phyloP scores from a whole-genome alignment of 2,797 vertebrate species.

The Rhynchotus rufescens region DNA sequence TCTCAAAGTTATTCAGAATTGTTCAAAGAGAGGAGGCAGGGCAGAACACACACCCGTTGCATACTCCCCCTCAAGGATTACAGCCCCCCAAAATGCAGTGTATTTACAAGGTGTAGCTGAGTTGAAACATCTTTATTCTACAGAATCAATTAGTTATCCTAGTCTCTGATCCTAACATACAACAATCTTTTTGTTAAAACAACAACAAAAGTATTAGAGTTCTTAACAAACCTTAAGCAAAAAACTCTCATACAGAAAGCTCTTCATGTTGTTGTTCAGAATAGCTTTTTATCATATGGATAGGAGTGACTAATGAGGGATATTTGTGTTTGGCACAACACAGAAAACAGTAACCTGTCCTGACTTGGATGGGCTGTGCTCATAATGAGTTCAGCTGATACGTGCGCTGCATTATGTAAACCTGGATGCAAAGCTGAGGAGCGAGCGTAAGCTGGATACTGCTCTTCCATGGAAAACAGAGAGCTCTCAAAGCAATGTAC shows the following conservation, averaged over 20 bases:
- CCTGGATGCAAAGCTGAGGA: not conserved
- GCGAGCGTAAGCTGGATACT: not conserved
- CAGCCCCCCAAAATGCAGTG: not conserved
- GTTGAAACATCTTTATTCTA: not conserved
- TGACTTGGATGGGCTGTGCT: not conserved
- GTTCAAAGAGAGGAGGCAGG: not conserved
- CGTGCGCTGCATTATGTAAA: not conserved
- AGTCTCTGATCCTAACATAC: not conserved
- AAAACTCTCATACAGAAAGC: not conserved
- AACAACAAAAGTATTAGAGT: not conserved
- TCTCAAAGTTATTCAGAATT: constrained; percentile 7
- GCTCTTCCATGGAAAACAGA: not conserved
- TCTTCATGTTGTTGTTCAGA: not conserved
- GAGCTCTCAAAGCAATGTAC: not conserved
- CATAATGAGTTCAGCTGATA: not conserved
- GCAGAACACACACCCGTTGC: not conserved
- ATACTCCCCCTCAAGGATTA: not conserved
- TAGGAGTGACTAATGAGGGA: not conserved
- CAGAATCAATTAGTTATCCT: not conserved
- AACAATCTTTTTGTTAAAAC: not conserved
- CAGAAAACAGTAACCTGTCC: not conserved
- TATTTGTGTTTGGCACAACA: not conserved
- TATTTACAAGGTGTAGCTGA: not conserved
- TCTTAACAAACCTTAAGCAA: not conserved
- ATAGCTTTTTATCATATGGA: not conserved